Evolutionary conservation across 2,113 vertebrate genomes (phyloP), one percentile per base, ranked within the genome.

Genomic region (Mesocricetus auratus): DNA sequence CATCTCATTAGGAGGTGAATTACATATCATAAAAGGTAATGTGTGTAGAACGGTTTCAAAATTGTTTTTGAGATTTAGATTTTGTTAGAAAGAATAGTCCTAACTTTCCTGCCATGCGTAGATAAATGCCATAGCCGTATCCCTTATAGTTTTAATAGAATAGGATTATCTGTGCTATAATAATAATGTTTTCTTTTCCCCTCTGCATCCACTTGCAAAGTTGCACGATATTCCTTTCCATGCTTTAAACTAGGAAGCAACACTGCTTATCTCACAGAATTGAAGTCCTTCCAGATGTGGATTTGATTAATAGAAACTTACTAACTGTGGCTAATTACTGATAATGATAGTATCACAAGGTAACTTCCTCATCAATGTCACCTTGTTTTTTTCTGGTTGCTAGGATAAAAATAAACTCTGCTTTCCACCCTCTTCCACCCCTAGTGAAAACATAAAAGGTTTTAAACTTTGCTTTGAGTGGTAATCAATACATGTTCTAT

Each of bases 281-380:
- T 94, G 77, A 97, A 95, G 92, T 95, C 95, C 93, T 96, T 93
- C 97, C 97, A 98, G 96, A 97, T 97, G 97, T 96, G 79, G 78
- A 94, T 96, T 97, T 98, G 97, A 98, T 97, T 98, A 97, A 98
- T 98, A 98, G 97, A 98, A 95, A 94, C 96, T 97, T 97, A 93
- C 92, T 97, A 97, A 97, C 97, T 98, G 97, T 97, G 89, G 95
- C 97, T 98, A 98, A 98, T 98, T 97, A 96, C 95, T 94, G 96
- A 95, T 97, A 98, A 97, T 98, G 97, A 97, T 94, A 90, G 85
- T 89, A 96, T 98, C 89, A 94, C 94, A 95, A 97, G 87, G 90
- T 86, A 96, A 93, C 95, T 96, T 97, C 69, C 94, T 96, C 69
- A 89, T 53, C 96, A 98, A 98, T 96, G 97, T 98, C 97, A 98